Evolutionary conservation across 2,888 invertebrate genomes (phyloP).

Genomic region (Mongoloraphidia duomilia): DNA sequence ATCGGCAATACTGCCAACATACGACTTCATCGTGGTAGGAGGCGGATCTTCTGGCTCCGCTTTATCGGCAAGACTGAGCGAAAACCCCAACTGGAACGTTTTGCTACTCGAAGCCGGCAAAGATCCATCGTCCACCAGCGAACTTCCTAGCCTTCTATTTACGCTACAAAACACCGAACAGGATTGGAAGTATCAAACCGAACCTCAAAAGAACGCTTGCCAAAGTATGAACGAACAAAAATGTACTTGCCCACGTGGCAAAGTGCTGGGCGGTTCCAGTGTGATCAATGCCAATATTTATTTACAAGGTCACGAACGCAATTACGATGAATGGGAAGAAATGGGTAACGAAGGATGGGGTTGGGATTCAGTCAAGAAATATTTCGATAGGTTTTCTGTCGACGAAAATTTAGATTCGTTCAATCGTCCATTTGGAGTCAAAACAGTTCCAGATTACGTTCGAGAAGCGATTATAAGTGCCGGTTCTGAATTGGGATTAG

Average conservation of each 20-base stretch:
- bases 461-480: conserved; percentile 30
- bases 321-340: conserved; percentile 48
- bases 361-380: conserved; percentile 30
- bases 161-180: conserved; percentile 17
- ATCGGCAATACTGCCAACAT: conserved; percentile 14
- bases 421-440: too few species aligned
- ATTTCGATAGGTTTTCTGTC: conserved; percentile 26
- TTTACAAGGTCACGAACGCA: conserved; percentile 43
- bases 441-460: conserved; percentile 14
- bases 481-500: conserved; percentile 30
- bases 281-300: conserved; percentile 51
- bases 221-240: conserved; percentile 22
- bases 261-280: conserved; percentile 49
- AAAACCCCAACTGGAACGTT: conserved; percentile 18
- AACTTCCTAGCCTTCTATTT: conserved; percentile 27
- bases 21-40: conserved; percentile 36
- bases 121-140: conserved; percentile 22
- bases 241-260: conserved; percentile 42
- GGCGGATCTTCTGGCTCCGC: conserved; percentile 28
- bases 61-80: conserved; percentile 22
- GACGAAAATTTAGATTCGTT: too few species aligned
- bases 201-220: conserved; percentile 29
- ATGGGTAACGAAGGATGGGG: conserved; percentile 48
- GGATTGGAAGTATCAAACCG: conserved; percentile 31
- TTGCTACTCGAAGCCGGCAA: conserved; percentile 26